Base-by-base conservation (phyloP, 35 echinoderm and acorn worm species). In the Amphiura filiformis region DNA sequence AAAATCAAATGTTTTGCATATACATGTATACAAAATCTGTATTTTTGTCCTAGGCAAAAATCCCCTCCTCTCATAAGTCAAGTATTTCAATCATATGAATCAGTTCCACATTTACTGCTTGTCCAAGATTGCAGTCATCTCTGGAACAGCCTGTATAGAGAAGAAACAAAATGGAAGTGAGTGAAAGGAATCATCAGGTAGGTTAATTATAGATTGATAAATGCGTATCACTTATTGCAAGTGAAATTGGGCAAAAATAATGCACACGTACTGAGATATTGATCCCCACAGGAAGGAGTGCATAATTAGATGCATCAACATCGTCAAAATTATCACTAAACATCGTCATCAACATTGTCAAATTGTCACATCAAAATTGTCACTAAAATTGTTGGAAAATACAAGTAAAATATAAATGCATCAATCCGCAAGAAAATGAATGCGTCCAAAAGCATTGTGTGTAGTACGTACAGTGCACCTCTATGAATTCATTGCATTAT, bases 81-180 rank as follows among this genome's bases (percentile, higher is more conserved):
- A n/a, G n/a, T n/a, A n/a, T n/a, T n/a, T n/a, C n/a, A n/a, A n/a
- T n/a, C n/a, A n/a, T n/a, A n/a, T n/a, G n/a, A n/a, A n/a, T n/a
- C n/a, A n/a, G n/a, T n/a, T n/a, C n/a, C n/a, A n/a, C n/a, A n/a
- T n/a, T n/a, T n/a, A n/a, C n/a, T n/a, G n/a, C n/a, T 52, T 52
- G 44, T 94, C 89, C 40, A 94, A 26, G 17, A 42, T 65, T 26
- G 87, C 93, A 70, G 88, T 94, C 88, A 94, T 87, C 80, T 94
- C 93, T 64, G 93, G 93, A 83, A 94, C 80, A 57, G 93, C 93
- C 93, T 94, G 79, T 23, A 79, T 79, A 34, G 41, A 52, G 38
- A 82, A 85, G 30, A n/a, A 64, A 35, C 78, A 37, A 35, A 11
- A 56, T 42, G 57, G n/a, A 61, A 81, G 36, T 22, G 0, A 39